Conservation (phyloP, 2,888 invertebrate species). For the Apotomis capreana region DNA sequence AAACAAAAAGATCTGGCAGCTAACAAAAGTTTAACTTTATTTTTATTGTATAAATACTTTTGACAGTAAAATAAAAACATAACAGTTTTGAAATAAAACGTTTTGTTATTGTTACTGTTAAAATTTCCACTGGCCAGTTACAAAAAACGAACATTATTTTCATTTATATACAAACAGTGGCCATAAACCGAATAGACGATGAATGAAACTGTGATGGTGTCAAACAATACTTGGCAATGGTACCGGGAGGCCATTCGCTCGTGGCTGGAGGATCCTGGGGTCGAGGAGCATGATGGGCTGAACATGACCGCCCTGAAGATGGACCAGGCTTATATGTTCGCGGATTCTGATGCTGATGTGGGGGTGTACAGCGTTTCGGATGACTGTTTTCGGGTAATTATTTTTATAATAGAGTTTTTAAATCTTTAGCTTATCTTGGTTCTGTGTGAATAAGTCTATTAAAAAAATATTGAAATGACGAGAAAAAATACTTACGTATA, state of each 20-base stretch:
- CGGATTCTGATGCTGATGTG: slow-evolving; percentile 65
- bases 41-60: too few relatives aligned
- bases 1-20: background rate
- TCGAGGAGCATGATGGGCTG: slow-evolving; percentile 76
- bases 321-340: slow-evolving; percentile 86
- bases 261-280: slow-evolving; percentile 84
- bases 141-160: slow-evolving; percentile 43
- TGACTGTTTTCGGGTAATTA: slow-evolving; percentile 87
- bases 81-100: background rate
- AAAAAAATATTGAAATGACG: too few relatives aligned
- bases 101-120: background rate
- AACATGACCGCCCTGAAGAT: slow-evolving; percentile 83
- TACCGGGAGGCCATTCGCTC: slow-evolving; percentile 74
- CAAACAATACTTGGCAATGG: slow-evolving; percentile 72
- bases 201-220: slow-evolving; percentile 63
- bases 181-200: slow-evolving; percentile 46
- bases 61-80: too few relatives aligned
- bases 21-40: background rate
- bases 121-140: slow-evolving; percentile 20
- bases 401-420: slow-evolving; percentile 1
- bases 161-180: too few relatives aligned
- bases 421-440: background rate
- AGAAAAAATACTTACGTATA: too few relatives aligned
- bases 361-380: slow-evolving; percentile 87
- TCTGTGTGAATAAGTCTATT: too few relatives aligned